Percentiles rank a stretch among this genome's conserved stretches.
Conservation (phyloP, 1,140 invertebrate species). For the Drosophila sproati region DNA sequence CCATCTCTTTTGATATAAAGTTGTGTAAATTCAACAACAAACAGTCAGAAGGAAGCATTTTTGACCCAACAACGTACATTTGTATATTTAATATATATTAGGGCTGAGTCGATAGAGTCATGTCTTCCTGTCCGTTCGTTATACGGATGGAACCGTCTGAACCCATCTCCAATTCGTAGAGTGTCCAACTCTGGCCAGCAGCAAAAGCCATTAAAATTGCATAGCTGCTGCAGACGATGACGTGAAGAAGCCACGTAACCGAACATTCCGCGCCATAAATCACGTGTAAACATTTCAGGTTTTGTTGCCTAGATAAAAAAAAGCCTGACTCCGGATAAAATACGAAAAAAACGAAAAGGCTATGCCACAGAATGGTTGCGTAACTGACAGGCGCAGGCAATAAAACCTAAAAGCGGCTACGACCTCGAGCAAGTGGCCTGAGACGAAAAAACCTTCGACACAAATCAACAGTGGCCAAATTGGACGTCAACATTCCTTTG, state of each 20-base stretch:
- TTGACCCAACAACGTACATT: no score
- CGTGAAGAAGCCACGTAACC: slow-evolving; percentile 59
- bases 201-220: slow-evolving; percentile 27
- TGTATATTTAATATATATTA: no score
- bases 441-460: slow-evolving; percentile 55
- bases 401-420: slow-evolving; percentile 18
- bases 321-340: slow-evolving; percentile 10
- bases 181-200: background rate
- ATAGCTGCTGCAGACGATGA: slow-evolving; percentile 33
- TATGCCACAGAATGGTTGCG: slow-evolving; percentile 58
- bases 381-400: slow-evolving; percentile 59
- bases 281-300: slow-evolving; percentile 66
- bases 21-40: no score
- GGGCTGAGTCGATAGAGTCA: no score
- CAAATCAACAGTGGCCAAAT: slow-evolving; percentile 77
- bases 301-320: slow-evolving; percentile 44
- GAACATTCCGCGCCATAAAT: slow-evolving; percentile 78
- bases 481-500: slow-evolving; percentile 79
- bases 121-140: no score
- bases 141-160: no score
- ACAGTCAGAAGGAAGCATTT: no score
- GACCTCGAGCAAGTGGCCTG: slow-evolving; percentile 25
- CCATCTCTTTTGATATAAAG: no score
- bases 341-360: slow-evolving; percentile 30
- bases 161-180: no score